Percentiles rank a stretch among this genome's conserved stretches.
phyloP scores from a whole-genome alignment of 2,113 vertebrate genomes.

The Vulpes vulpes region DNA sequence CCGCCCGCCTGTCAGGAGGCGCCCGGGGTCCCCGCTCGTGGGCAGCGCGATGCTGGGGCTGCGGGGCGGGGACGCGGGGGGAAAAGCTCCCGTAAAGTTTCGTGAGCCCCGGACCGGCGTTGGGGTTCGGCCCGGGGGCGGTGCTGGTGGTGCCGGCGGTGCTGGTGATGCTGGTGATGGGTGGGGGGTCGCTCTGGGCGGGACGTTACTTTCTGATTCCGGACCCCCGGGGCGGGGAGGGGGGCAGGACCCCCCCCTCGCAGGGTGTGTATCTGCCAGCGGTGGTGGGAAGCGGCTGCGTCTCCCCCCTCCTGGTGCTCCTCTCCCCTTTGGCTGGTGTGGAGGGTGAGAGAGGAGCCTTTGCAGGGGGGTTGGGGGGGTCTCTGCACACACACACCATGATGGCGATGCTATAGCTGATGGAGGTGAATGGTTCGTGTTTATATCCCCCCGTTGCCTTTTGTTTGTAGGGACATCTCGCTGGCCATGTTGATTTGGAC shows the following conservation, averaged over 20 bases:
- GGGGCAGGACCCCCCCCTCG: not conserved
- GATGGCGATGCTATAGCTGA: conserved; percentile 79
- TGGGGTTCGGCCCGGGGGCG: not conserved
- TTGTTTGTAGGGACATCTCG: conserved; percentile 69
- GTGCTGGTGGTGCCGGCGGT: not conserved
- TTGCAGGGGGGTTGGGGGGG: not conserved
- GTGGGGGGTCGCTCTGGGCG: conserved; percentile 5
- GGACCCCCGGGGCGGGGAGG: not conserved
- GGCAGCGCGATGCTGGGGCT: conserved; percentile 58
- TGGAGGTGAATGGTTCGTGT: conserved; percentile 75
- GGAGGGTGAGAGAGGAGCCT: conserved; percentile 63
- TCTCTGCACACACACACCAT: conserved; percentile 68
- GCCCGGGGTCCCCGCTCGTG: conserved; percentile 22
- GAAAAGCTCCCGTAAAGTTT: conserved; percentile 78
- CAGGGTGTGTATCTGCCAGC: conserved; percentile 52
- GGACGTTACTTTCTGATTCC: conserved; percentile 64
- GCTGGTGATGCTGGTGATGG: no score
- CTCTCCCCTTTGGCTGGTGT: not conserved
- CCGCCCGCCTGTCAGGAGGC: conserved; percentile 66
- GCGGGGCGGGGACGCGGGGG: not conserved
- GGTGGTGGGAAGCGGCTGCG: conserved; percentile 1
- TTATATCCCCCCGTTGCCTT: conserved; percentile 76
- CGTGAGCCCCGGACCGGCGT: conserved; percentile 1
- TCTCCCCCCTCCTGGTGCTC: not conserved
- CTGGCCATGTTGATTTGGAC: conserved; percentile 72